Percentiles rank a stretch among this genome's conserved stretches.
These are phyloP conservation scores for Syngnathoides biaculeatus DNA, from an alignment of 2,113 vertebrate genomes.

Conservation along the genomic window DNA sequence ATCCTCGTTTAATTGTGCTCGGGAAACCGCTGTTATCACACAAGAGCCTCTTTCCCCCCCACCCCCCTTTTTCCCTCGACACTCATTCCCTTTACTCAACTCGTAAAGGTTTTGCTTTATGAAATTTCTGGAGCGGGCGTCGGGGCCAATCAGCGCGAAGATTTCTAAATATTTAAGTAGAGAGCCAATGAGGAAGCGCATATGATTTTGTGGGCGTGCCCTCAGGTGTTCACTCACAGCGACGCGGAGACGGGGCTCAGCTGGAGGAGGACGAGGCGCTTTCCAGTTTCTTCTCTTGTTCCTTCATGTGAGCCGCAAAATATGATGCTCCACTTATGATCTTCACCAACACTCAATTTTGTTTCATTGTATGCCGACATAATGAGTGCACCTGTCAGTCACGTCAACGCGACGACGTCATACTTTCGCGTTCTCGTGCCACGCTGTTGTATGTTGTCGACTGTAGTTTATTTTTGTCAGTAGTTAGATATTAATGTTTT, in stretches of 20 bases:
- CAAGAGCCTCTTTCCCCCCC: constrained; percentile 13
- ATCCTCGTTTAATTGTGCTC: constrained; percentile 21
- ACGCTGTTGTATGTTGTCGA: no score
- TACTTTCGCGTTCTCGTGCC: no score
- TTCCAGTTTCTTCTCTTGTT: neutral
- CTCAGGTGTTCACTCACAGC: constrained; percentile 32
- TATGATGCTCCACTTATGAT: neutral
- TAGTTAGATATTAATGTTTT: neutral
- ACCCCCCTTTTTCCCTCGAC: constrained; percentile 18
- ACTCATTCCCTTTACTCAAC: constrained; percentile 69
- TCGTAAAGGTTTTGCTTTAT: constrained; percentile 74
- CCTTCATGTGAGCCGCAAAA: neutral
- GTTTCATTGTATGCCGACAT: neutral
- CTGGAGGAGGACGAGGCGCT: neutral
- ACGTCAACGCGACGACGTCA: neutral
- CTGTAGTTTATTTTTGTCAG: neutral
- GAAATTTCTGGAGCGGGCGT: constrained; percentile 55
- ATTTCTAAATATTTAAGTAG: constrained; percentile 51
- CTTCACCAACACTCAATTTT: neutral
- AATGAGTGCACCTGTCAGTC: neutral
- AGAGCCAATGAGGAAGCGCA: constrained; percentile 51
- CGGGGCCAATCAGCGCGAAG: constrained; percentile 56
- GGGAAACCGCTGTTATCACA: constrained; percentile 47
- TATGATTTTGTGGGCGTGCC: constrained; percentile 43
- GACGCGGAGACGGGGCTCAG: constrained; percentile 7